Evolutionary conservation across 2,888 invertebrate genomes (phyloP).

Genomic region (Hirtodrosophila alboralis): DNA sequence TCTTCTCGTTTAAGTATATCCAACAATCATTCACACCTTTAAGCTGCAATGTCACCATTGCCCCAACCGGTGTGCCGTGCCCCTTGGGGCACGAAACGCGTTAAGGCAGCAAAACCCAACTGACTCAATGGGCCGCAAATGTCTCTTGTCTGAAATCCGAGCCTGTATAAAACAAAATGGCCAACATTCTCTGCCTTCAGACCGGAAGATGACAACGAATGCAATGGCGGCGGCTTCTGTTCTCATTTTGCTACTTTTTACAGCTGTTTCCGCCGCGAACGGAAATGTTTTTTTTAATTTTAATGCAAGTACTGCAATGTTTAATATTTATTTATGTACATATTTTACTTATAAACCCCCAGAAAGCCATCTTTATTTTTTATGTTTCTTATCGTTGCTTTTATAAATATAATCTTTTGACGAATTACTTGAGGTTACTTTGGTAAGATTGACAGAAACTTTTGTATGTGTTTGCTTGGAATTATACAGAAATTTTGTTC

Average conservation of each 20-base stretch:
- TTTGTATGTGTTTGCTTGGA: too few relatives aligned
- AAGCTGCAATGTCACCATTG: conserved; percentile 43
- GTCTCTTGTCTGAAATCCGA: conserved; percentile 44
- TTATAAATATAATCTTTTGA: conserved; percentile 4
- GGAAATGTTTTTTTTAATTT: conserved; percentile 77
- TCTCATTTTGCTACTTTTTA: conserved; percentile 62
- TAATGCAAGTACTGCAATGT: conserved; percentile 54
- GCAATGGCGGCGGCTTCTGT: conserved; percentile 24
- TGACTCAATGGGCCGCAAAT: conserved; percentile 40
- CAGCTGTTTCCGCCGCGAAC: conserved; percentile 62
- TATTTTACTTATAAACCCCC: too few relatives aligned
- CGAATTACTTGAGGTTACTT: conserved; percentile 7
- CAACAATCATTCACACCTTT: conserved; percentile 69
- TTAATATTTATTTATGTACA: conserved; percentile 15
- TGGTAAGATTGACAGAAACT: too few relatives aligned
- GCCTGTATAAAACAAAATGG: conserved; percentile 73
- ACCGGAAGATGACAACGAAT: conserved; percentile 53
- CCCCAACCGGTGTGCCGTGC: conserved; percentile 16
- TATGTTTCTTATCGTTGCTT: conserved; percentile 4
- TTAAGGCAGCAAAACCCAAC: conserved; percentile 46
- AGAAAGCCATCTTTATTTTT: too few relatives aligned
- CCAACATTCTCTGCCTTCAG: conserved; percentile 52
- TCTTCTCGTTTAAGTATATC: too few relatives aligned
- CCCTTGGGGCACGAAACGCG: conserved; percentile 50
- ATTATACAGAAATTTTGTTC: too few relatives aligned